phyloP scores from a whole-genome alignment of 2,113 vertebrate species.

The Gymnocephalus cernua region DNA sequence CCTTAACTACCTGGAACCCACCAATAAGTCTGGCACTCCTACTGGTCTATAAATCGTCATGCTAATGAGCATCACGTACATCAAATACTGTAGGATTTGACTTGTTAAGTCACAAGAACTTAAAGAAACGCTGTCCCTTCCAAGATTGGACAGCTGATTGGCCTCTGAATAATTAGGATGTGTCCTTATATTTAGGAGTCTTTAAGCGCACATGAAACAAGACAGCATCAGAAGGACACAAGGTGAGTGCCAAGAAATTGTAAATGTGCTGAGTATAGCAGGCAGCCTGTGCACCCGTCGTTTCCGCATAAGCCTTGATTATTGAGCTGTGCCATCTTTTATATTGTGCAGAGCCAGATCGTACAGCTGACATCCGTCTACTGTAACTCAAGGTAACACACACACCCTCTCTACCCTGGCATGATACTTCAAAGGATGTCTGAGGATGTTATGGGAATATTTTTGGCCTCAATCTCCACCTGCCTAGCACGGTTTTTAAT shows the following conservation, averaged over 20 bases:
- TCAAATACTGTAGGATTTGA: slow-evolving; percentile 28
- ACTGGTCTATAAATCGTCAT: slow-evolving; percentile 39
- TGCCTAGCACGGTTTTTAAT: slow-evolving; percentile 55
- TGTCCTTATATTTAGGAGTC: slow-evolving; percentile 34
- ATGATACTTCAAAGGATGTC: slow-evolving; percentile 72
- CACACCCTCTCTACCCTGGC: slow-evolving; percentile 57
- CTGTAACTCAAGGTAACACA: slow-evolving; percentile 75
- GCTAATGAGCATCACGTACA: slow-evolving; percentile 35
- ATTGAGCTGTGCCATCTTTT: slow-evolving; percentile 77
- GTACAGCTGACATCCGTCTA: slow-evolving; percentile 69
- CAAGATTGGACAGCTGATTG: slow-evolving; percentile 42
- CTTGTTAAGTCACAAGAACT: slow-evolving; percentile 29
- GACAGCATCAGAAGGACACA: slow-evolving; percentile 29
- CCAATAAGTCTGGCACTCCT: slow-evolving; percentile 17
- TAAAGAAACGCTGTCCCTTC: slow-evolving; percentile 19
- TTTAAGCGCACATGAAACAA: slow-evolving; percentile 59
- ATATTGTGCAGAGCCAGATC: slow-evolving; percentile 63
- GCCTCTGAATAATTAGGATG: slow-evolving; percentile 45
- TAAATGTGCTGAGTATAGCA: slow-evolving; percentile 65
- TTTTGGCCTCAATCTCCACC: slow-evolving; percentile 65
- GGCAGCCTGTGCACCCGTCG: slow-evolving; percentile 41
- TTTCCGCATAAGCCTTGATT: slow-evolving; percentile 71
- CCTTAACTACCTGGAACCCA: slow-evolving; percentile 24
- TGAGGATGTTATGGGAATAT: slow-evolving; percentile 66
- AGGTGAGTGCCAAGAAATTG: slow-evolving; percentile 52